Evolutionary conservation across 2,113 vertebrate species (phyloP).

Genomic region (Rhinoptilus africanus): DNA sequence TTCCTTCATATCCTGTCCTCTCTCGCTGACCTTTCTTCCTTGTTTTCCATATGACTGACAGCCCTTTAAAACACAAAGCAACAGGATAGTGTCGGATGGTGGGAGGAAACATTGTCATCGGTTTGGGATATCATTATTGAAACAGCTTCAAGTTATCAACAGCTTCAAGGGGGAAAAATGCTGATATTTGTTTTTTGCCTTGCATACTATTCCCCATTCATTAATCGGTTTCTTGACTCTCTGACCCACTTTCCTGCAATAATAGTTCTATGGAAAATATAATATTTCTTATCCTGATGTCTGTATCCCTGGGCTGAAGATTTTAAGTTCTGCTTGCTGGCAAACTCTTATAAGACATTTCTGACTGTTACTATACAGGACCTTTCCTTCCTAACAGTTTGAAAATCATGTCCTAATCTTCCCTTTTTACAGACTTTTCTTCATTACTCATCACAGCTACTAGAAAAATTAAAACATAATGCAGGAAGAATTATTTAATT

Average conservation of each 20-base stretch:
- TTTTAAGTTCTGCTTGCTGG: constrained; percentile 19
- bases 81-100: constrained; percentile 31
- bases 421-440: not conserved
- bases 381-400: not conserved
- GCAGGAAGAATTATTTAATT: not conserved
- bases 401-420: not conserved
- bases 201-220: constrained; percentile 66
- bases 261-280: constrained; percentile 73
- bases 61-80: constrained; percentile 53
- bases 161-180: constrained; percentile 41
- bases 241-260: constrained; percentile 77
- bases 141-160: constrained; percentile 73
- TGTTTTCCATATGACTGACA: constrained; percentile 40
- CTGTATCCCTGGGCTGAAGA: constrained; percentile 22
- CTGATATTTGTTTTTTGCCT: constrained; percentile 70
- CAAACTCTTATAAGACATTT: not conserved
- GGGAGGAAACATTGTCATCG: constrained; percentile 60
- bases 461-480: not conserved
- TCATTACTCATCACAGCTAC: not conserved
- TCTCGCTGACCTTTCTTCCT: constrained; percentile 61
- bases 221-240: constrained; percentile 71
- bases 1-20: constrained; percentile 67
- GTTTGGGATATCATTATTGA: constrained; percentile 73
- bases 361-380: not conserved
- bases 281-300: constrained; percentile 56